phyloP scores from a whole-genome alignment of 2,113 vertebrate species.

The Sciurus niger region DNA sequence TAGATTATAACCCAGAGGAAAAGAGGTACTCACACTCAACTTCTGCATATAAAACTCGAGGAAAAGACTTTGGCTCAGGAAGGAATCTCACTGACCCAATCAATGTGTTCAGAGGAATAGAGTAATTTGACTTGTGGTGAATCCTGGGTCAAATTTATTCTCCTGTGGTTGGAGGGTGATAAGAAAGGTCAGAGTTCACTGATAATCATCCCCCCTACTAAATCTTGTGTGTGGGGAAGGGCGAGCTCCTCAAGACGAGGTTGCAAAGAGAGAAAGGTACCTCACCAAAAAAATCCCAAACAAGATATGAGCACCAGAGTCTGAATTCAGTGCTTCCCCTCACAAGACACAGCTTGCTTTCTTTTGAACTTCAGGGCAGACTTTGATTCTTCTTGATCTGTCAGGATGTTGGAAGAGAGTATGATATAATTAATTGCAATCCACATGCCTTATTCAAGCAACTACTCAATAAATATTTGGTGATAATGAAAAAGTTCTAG shows the following conservation, averaged over 20 bases:
- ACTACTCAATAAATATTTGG: slow-evolving; percentile 31
- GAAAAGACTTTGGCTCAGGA: neutral
- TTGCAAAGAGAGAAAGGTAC: neutral
- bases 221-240: neutral
- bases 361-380: neutral
- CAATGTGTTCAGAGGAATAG: neutral
- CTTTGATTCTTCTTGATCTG: slow-evolving; percentile 9
- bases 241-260: neutral
- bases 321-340: neutral
- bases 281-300: too few species aligned
- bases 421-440: slow-evolving; percentile 10
- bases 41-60: neutral
- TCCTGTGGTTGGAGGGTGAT: neutral
- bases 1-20: neutral
- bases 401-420: neutral
- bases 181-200: neutral
- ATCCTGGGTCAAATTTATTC: neutral
- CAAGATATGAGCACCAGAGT: neutral
- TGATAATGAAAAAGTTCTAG: slow-evolving; percentile 3
- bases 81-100: neutral
- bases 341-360: neutral
- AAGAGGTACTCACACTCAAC: neutral
- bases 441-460: neutral
- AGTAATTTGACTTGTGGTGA: neutral
- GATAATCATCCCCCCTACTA: neutral